Base-by-base conservation (phyloP, 2,113 vertebrate species). In the Gorsachius goisagi region DNA sequence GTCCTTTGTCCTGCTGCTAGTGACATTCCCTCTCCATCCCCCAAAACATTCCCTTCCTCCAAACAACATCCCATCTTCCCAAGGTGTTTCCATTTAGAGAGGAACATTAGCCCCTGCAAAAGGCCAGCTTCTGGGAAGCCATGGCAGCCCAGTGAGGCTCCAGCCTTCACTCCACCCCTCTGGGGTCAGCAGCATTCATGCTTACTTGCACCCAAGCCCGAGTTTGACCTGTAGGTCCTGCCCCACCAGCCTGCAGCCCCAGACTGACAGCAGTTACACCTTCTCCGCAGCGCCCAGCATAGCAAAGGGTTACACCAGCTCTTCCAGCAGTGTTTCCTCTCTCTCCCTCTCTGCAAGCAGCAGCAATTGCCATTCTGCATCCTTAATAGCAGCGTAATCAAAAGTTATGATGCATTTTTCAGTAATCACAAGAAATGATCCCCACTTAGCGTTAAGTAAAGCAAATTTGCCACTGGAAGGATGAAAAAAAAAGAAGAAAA, bases 351-450 rank as follows among this genome's bases (percentile, higher is more conserved):
- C 97, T 85, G n/a, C 3, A 22, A 97, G 96, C 75, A 81, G 90
- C 81, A 89, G 96, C 95, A 95, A 97, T 96, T 96, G 97, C 97
- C 95, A 94, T 95, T 75, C 68, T 96, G 96, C 96, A 96, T 97
- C 97, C 96, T 96, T 98, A 98, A 98, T 97, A 97, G 97, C 95
- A 80, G 97, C 15, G 8, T 97, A 97, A 98, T 98, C 97, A 97
- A 98, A 98, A 98, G 97, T 98, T 98, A 98, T 97, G 97, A 98
- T 98, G 97, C 97, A 97, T 98, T 98, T 98, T 98, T 97, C 97
- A 97, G 97, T 98, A 98, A 98, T 98, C 98, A 98, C 97, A 97
- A 98, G 97, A 98, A 98, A 98, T 98, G 97, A 97, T 97, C 96
- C 96, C 97, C 98, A 98, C 97, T 98, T 98, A 98, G 95, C 85